A percentile compares a stretch with the other conserved stretches of the same genome.
Conservation (phyloP, 2,888 invertebrate genomes). For the Cheilosia pagana region DNA sequence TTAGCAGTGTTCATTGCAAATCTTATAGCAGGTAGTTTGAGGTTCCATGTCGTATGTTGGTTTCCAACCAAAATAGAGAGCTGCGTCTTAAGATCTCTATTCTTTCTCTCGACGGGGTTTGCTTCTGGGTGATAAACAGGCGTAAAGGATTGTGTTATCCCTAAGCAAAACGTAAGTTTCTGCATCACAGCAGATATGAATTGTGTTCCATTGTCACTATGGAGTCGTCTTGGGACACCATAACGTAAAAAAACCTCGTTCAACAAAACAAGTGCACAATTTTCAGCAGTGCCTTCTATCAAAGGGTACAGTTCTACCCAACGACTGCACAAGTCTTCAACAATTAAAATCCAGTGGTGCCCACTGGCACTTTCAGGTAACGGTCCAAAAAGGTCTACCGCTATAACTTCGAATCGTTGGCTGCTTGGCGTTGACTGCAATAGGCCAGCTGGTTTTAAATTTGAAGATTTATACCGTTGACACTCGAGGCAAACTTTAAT, state of each 20-base stretch:
- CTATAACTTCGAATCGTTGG: too few species aligned
- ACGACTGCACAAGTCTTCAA: too few species aligned
- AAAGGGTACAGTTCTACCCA: slow-evolving; percentile 75
- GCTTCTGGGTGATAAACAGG: slow-evolving; percentile 65
- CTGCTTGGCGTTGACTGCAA: too few species aligned
- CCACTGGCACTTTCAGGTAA: too few species aligned
- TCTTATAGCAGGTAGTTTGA: too few species aligned
- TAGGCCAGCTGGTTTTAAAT: too few species aligned
- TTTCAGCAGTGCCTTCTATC: slow-evolving; percentile 77
- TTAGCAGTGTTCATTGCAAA: too few species aligned
- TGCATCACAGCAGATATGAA: slow-evolving; percentile 80
- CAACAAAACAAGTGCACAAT: slow-evolving; percentile 77
- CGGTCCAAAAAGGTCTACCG: too few species aligned
- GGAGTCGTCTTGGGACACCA: slow-evolving; percentile 78
- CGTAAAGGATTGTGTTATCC: slow-evolving; percentile 63
- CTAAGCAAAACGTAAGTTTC: slow-evolving; percentile 71
- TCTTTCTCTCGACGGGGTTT: too few species aligned
- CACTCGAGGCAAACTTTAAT: too few species aligned
- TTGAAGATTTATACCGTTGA: too few species aligned
- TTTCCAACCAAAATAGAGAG: slow-evolving; percentile 27
- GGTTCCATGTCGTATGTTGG: too few species aligned
- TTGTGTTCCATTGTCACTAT: slow-evolving; percentile 80
- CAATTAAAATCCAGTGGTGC: slow-evolving; percentile 73
- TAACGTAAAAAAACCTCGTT: slow-evolving; percentile 79
- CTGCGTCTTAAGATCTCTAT: slow-evolving; percentile 37